phyloP scores from a whole-genome alignment of 2,797 vertebrate genomes.

The Eremophila alpestris region DNA sequence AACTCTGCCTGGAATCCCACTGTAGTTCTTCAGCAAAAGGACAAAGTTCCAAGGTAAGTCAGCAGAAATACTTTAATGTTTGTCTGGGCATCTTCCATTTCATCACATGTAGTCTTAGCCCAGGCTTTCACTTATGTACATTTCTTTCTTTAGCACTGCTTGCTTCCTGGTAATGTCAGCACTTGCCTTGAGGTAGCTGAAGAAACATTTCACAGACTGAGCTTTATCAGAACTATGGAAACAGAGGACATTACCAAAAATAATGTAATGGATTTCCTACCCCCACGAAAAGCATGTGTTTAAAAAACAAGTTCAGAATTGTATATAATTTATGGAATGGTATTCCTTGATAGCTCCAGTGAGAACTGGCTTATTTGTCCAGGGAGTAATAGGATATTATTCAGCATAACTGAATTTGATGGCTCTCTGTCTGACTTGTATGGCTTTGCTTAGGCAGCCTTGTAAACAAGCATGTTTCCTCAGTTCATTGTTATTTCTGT shows the following conservation, averaged over 20 bases:
- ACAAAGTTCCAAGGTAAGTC: background rate
- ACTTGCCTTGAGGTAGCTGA: conserved; percentile 1
- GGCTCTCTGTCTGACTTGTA: background rate
- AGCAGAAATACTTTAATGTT: background rate
- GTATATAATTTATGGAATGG: background rate
- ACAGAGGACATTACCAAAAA: background rate
- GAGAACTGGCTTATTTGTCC: conserved; percentile 2
- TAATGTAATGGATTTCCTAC: background rate
- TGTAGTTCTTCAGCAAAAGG: background rate
- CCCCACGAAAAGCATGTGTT: background rate
- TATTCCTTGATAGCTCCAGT: background rate
- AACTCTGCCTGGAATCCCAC: background rate
- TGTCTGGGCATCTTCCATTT: background rate
- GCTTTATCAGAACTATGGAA: background rate
- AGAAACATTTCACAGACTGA: background rate
- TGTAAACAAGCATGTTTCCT: background rate
- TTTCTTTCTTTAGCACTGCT: background rate
- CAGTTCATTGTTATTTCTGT: background rate
- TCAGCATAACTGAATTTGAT: conserved; percentile 12
- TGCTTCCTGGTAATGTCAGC: background rate
- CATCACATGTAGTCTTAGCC: background rate
- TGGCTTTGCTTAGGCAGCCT: background rate
- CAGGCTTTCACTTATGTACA: background rate
- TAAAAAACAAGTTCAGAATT: conserved; percentile 21
- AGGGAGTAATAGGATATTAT: background rate